These are phyloP conservation scores for Tokudaia muenninki DNA, from an alignment of 2,797 vertebrate species.

Conservation along the genomic window DNA sequence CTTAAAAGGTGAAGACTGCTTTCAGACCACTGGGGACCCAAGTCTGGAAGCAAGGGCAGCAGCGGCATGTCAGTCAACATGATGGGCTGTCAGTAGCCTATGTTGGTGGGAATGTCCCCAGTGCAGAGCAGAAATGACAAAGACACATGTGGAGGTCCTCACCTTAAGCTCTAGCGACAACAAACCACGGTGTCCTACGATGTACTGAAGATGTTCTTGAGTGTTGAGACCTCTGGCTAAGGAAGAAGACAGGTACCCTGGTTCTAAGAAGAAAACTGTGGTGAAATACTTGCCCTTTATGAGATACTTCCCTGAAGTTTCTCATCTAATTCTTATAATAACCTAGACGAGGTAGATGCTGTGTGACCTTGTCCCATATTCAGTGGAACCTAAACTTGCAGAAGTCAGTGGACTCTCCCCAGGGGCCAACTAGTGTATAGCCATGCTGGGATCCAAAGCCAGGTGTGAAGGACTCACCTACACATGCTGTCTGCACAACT, in stretches of 20 bases:
- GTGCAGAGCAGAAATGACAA: neutral
- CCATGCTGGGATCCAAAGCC: neutral
- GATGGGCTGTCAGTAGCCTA: neutral
- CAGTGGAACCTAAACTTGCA: neutral
- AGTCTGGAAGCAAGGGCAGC: neutral
- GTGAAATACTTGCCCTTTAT: neutral
- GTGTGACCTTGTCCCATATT: neutral
- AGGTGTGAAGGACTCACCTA: neutral
- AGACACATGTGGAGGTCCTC: neutral
- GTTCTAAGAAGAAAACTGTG: neutral
- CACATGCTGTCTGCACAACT: neutral
- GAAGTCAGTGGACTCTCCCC: neutral
- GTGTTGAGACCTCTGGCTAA: neutral
- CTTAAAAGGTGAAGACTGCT: neutral
- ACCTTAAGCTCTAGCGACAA: neutral
- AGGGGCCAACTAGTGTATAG: neutral
- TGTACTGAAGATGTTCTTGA: neutral
- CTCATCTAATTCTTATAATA: neutral
- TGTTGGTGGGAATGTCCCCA: neutral
- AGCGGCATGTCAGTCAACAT: neutral
- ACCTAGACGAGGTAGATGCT: neutral
- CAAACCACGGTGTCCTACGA: neutral
- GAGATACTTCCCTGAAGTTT: neutral
- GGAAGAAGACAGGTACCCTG: neutral
- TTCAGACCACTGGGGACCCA: neutral